Base-by-base conservation (phyloP, 1,140 invertebrate genomes). In the Eriosoma lanigerum region DNA sequence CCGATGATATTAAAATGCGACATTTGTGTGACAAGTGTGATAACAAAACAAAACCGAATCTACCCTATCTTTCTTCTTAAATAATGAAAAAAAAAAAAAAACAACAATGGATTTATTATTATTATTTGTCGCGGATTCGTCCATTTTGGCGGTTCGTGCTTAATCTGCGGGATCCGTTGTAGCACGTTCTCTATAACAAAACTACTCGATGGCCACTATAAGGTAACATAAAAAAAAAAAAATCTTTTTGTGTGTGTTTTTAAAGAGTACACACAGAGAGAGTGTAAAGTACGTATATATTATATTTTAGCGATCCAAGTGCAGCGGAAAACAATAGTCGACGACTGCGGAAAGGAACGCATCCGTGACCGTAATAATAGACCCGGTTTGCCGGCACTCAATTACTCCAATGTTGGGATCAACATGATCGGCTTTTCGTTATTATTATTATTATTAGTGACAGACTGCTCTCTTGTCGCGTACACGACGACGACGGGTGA, bases 281-380 rank as follows among this genome's bases (percentile, higher is more conserved):
- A 68, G 15, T 48, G 21, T 46, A 38, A 38, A n/a, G 19, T n/a
- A 9, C 5, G 12, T 15, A 15, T n/a, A n/a, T 48, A 38, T 38
- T 38, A 38, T 38, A 38, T 38, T 38, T 4, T 38, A 38, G 29
- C 19, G 58, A n/a, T 21, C 12, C 29, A 13, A 1, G 66, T 3
- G 46, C 0, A 29, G 64, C 56, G 54, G 15, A 15, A 78, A 60
- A 62, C 56, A 78, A 78, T 60, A 24, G 75, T 17, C 9, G 32
- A 15, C 46, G 72, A 56, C 1, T 38, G 38, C 6, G 56, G 38
- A 62, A 38, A 38, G 24, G 24, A 58, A 60, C 75, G 56, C 54
- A 78, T 78, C 75, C 75, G 75, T 78, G 75, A 78, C 75, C 54
- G 56, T 78, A 78, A 78, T 78, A 78, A 78, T 78, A 78, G 75